phyloP scores from a whole-genome alignment of 2,888 invertebrate species.

The Pristionchus mayeri region DNA sequence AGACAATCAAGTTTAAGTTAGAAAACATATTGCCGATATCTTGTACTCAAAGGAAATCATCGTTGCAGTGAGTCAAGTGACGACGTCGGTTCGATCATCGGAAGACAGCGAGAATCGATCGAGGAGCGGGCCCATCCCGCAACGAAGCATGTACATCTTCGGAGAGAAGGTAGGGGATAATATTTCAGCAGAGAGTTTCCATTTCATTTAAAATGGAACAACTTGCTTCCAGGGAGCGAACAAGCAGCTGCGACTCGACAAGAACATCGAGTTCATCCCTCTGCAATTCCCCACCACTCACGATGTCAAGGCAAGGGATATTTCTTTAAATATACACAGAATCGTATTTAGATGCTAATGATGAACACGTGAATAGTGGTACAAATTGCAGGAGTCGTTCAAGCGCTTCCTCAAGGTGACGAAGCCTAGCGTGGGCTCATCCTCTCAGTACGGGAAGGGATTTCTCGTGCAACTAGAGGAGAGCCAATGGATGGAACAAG shows the following conservation, averaged over 20 bases:
- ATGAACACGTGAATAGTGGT: not conserved
- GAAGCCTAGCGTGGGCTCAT: conserved; percentile 45
- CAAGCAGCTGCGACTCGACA: conserved; percentile 56
- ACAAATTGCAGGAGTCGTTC: conserved; percentile 51
- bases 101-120: conserved; percentile 30
- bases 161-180: conserved; percentile 49
- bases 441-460: not conserved
- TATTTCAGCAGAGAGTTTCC: not conserved
- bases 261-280: conserved; percentile 59
- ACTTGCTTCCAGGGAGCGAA: conserved; percentile 4
- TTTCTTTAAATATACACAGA: not conserved
- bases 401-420: conserved; percentile 75
- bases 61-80: conserved; percentile 24
- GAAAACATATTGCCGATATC: not conserved
- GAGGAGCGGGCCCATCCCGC: conserved; percentile 14
- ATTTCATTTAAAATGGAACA: not conserved
- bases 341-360: not conserved
- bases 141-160: conserved; percentile 49
- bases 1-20: too few relatives aligned
- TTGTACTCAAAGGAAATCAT: not conserved
- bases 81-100: conserved; percentile 34
- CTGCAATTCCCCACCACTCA: conserved; percentile 57
- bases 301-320: conserved; percentile 56
- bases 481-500: conserved; percentile 26
- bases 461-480: conserved; percentile 28